A percentile compares a stretch with the other conserved stretches of the same genome.
Conservation (phyloP, 2,888 invertebrate genomes). For the Elaeidobius kamerunicus region DNA sequence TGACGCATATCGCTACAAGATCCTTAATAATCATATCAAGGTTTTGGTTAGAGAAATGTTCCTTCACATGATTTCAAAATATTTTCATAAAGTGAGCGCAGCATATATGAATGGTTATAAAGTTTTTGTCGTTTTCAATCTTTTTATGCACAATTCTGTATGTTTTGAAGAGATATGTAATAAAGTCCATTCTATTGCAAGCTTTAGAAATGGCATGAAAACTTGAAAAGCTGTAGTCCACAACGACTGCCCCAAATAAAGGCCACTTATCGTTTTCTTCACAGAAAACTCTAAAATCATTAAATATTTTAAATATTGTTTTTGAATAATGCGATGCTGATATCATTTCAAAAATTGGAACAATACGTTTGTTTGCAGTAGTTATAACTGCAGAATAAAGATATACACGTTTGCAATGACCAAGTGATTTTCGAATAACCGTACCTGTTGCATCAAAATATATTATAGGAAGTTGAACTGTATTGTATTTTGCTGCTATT, state of each 20-base stretch:
- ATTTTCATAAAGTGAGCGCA: constrained; percentile 8
- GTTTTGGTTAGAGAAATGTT: background rate
- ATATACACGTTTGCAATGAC: constrained; percentile 10
- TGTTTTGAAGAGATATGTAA: constrained; percentile 1
- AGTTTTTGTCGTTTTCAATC: background rate
- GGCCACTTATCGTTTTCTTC: constrained; percentile 18
- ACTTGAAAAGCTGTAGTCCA: constrained; percentile 20
- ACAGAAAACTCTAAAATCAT: constrained; percentile 15
- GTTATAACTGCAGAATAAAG: constrained; percentile 17
- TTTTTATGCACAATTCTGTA: background rate
- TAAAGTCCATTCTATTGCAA: constrained; percentile 11
- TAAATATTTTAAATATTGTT: constrained; percentile 15
- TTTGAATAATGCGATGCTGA: constrained; percentile 17
- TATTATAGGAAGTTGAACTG: constrained; percentile 3
- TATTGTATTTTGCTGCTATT: constrained; percentile 12
- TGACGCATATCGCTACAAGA: too few relatives aligned
- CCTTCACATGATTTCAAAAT: background rate
- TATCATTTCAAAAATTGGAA: constrained; percentile 23
- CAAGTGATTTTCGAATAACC: constrained; percentile 14
- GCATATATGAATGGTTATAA: constrained; percentile 3
- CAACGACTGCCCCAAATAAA: constrained; percentile 5
- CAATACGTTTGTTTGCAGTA: constrained; percentile 1
- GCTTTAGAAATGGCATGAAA: constrained; percentile 8
- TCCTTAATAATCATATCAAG: background rate
- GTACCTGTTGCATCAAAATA: constrained; percentile 16